phyloP scores from a whole-genome alignment of 30 jellyfish, hydroid and myxozoan species.

The Aurelia coerulea region DNA sequence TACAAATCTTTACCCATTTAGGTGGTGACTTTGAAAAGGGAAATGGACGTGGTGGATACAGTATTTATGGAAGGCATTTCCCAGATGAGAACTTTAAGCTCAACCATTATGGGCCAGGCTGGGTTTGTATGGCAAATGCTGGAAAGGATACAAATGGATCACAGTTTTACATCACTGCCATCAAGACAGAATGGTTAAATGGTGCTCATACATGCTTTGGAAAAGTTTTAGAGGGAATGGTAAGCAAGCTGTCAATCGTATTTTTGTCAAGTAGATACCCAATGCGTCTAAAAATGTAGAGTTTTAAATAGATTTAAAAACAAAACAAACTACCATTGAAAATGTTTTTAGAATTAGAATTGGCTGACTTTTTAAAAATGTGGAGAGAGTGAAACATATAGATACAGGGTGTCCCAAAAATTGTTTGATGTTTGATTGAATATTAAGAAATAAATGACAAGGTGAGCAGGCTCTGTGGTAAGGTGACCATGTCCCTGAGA shows the following conservation, averaged over 20 bases:
- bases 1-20: neutral
- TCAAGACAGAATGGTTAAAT: conserved; percentile 83
- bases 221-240: conserved; percentile 93
- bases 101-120: conserved; percentile 89
- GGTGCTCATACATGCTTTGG: conserved; percentile 93
- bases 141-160: conserved; percentile 95
- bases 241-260: conserved; percentile 13
- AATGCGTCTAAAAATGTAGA: too few species aligned
- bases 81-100: conserved; percentile 85
- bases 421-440: too few species aligned
- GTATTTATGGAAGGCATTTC: conserved; percentile 87
- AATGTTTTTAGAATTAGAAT: too few species aligned
- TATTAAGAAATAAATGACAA: too few species aligned
- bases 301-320: too few species aligned
- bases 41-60: conserved; percentile 90
- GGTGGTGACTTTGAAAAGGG: conserved; percentile 88
- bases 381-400: too few species aligned
- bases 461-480: too few species aligned
- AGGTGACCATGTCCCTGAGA: too few species aligned
- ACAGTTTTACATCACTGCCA: conserved; percentile 88
- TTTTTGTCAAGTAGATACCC: neutral
- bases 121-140: conserved; percentile 98
- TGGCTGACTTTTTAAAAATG: too few species aligned
- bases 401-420: too few species aligned
- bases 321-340: too few species aligned